Conservation (phyloP, 1,140 invertebrate species). For the Sitophilus oryzae region DNA sequence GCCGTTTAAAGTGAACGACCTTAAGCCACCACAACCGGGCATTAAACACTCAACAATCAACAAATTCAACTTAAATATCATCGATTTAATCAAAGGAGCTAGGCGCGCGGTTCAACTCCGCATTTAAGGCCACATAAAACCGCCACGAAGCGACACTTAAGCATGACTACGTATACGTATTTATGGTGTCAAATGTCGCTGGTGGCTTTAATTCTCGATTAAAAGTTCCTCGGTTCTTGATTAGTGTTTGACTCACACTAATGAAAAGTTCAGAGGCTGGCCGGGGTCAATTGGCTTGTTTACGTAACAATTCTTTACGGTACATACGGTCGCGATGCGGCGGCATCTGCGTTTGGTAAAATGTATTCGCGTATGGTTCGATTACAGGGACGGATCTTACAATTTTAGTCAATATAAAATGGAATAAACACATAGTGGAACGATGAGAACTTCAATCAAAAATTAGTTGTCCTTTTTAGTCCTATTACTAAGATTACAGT, state of each 20-base stretch:
- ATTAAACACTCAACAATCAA: too few species aligned
- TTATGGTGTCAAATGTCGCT: slow-evolving; percentile 14
- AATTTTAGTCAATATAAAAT: background rate
- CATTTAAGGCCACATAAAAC: background rate
- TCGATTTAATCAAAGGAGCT: background rate
- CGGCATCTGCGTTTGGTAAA: background rate
- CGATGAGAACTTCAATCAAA: too few species aligned
- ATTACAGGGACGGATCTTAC: background rate
- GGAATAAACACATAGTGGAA: too few species aligned
- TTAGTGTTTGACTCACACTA: slow-evolving; percentile 18
- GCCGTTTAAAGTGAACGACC: background rate
- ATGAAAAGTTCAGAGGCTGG: slow-evolving; percentile 15
- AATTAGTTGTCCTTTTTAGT: too few species aligned
- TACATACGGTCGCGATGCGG: background rate
- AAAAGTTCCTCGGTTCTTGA: slow-evolving; percentile 8
- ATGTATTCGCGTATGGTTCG: background rate
- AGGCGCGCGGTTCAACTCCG: background rate
- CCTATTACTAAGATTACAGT: too few species aligned
- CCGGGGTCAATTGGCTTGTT: slow-evolving; percentile 14
- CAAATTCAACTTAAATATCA: background rate
- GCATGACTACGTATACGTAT: background rate
- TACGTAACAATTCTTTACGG: slow-evolving; percentile 10
- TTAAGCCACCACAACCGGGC: background rate
- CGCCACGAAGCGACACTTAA: background rate
- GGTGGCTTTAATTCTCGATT: slow-evolving; percentile 9